Percentiles rank a stretch among this genome's conserved stretches.
Conservation (phyloP, 2,888 invertebrate genomes). For the Sphecodes monilicornis region DNA sequence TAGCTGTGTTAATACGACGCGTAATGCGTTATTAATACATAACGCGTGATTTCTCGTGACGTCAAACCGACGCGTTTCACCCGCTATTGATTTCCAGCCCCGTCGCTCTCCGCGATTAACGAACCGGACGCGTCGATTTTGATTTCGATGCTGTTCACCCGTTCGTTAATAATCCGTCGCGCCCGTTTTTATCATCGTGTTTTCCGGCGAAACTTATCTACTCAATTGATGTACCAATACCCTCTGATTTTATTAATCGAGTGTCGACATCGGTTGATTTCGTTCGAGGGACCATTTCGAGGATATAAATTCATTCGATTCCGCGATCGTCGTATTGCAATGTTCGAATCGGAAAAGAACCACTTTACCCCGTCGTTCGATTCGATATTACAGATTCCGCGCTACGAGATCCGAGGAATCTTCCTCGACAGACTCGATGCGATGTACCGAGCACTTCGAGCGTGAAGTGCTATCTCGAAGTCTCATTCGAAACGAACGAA, state of each 20-base stretch:
- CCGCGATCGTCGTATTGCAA: neutral
- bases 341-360: neutral
- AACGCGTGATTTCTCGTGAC: conserved; percentile 29
- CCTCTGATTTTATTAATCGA: too few relatives aligned
- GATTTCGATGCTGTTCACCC: neutral
- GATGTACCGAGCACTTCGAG: neutral
- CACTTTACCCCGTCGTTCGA: neutral
- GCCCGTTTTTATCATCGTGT: neutral
- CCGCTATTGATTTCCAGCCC: conserved; percentile 1
- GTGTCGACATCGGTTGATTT: neutral
- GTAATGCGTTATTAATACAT: neutral
- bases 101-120: neutral
- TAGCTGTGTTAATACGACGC: conserved; percentile 7
- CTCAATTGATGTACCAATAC: neutral
- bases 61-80: conserved; percentile 8
- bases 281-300: neutral
- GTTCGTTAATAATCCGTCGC: neutral
- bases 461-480: conserved; percentile 13
- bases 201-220: neutral
- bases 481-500: neutral
- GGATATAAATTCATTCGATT: neutral
- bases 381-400: neutral
- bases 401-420: neutral
- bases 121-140: neutral
- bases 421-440: neutral